A percentile compares a stretch with the other conserved stretches of the same genome.
These are phyloP conservation scores for Drosophila borborema DNA, from an alignment of 2,888 invertebrate species.

Conservation along the genomic window DNA sequence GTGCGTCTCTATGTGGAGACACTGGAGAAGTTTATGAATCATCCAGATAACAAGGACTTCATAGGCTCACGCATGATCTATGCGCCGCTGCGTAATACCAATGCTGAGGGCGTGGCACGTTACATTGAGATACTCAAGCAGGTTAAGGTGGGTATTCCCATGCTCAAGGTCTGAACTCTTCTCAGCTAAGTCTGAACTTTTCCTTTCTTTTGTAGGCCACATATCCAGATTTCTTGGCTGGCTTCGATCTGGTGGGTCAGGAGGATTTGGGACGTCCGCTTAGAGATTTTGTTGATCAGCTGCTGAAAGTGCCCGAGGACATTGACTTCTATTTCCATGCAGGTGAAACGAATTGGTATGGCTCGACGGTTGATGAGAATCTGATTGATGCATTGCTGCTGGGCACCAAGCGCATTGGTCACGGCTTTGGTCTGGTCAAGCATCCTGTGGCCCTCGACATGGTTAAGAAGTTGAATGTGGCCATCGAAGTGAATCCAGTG, in stretches of 20 bases:
- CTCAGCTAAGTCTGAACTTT: accelerated
- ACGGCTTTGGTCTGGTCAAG: constrained; percentile 90
- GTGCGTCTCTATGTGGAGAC: constrained; percentile 87
- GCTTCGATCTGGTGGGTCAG: constrained; percentile 93
- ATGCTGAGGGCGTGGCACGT: constrained; percentile 82
- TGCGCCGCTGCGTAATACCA: constrained; percentile 87
- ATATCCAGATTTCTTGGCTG: constrained; percentile 89
- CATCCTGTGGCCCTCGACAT: constrained; percentile 89
- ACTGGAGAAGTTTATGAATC: constrained; percentile 86
- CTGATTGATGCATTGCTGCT: constrained; percentile 91
- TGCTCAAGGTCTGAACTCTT: background rate
- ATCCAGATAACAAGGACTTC: constrained; percentile 87
- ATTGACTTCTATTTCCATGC: constrained; percentile 92
- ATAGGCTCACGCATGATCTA: constrained; percentile 90
- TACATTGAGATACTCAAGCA: constrained; percentile 85
- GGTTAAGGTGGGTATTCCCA: constrained; percentile 68
- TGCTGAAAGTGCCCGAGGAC: constrained; percentile 85
- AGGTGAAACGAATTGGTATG: constrained; percentile 93
- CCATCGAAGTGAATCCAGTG: constrained; percentile 91
- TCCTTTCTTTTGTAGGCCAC: constrained; percentile 76
- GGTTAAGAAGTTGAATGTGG: constrained; percentile 87
- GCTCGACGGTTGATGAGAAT: constrained; percentile 89
- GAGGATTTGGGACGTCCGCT: constrained; percentile 90
- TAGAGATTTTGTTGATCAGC: constrained; percentile 87
- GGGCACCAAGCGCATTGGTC: constrained; percentile 91